Conservation (phyloP, 2,888 invertebrate genomes). For the Globia sparganii region DNA sequence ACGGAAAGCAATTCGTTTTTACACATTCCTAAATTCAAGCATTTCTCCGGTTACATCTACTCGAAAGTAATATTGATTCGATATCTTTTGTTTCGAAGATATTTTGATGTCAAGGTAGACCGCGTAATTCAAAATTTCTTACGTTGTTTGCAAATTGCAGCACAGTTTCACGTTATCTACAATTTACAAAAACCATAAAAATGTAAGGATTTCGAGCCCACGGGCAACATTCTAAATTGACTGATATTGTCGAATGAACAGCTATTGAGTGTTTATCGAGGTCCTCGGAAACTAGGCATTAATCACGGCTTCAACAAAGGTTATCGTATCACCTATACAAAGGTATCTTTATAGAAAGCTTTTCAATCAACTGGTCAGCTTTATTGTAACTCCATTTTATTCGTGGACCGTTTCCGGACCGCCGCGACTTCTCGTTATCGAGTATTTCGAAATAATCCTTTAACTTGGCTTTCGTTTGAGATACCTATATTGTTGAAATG, state of each 20-base stretch:
- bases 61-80: too few relatives aligned
- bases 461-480: slow-evolving; percentile 59
- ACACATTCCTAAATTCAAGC: too few relatives aligned
- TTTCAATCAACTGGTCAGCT: slow-evolving; percentile 39
- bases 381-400: slow-evolving; percentile 43
- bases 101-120: too few relatives aligned
- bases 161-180: too few relatives aligned
- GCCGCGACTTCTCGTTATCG: slow-evolving; percentile 49
- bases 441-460: slow-evolving; percentile 63
- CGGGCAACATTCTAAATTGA: neutral
- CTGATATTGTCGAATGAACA: too few relatives aligned
- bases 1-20: too few relatives aligned
- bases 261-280: neutral
- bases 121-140: too few relatives aligned
- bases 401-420: slow-evolving; percentile 42
- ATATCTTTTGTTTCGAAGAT: too few relatives aligned
- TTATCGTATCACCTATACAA: neutral
- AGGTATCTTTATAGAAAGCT: neutral
- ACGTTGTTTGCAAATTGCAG: too few relatives aligned
- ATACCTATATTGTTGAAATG: slow-evolving; percentile 44
- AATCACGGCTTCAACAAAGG: neutral
- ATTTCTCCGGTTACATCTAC: too few relatives aligned
- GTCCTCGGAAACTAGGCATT: neutral
- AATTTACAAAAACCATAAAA: neutral
- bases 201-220: too few relatives aligned